Evolutionary conservation across 2,888 invertebrate species (phyloP).

Genomic region (Oxytorus armatus): DNA sequence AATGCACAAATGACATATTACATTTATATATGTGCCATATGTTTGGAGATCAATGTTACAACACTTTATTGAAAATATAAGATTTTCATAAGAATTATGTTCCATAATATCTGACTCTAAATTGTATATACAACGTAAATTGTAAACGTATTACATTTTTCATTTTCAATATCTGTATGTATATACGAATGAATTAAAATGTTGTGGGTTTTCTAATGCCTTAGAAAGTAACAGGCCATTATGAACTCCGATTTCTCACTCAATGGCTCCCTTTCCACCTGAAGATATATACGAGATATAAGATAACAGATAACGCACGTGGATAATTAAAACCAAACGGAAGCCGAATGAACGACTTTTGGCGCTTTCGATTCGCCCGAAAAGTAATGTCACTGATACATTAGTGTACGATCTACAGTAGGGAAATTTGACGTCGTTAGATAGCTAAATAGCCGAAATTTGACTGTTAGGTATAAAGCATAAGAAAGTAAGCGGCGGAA

Average conservation of each 20-base stretch:
- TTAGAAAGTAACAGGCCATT: not conserved
- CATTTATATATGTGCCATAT: too few species aligned
- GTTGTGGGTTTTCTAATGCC: not conserved
- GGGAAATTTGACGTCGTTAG: conserved; percentile 21
- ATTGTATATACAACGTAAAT: too few species aligned
- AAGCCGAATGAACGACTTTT: not conserved
- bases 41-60: too few species aligned
- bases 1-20: too few species aligned
- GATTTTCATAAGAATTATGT: too few species aligned
- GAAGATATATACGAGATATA: not conserved
- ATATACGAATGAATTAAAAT: not conserved
- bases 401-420: not conserved
- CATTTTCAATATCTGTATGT: too few species aligned
- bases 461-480: not conserved
- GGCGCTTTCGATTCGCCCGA: not conserved
- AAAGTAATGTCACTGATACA: not conserved
- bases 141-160: too few species aligned
- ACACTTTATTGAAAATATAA: too few species aligned
- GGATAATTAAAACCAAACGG: conserved; percentile 1
- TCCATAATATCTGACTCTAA: too few species aligned
- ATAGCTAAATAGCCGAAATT: conserved; percentile 26
- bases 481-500: conserved; percentile 45
- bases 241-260: not conserved
- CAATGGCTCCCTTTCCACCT: not conserved
- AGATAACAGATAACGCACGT: not conserved